phyloP scores from a whole-genome alignment of 1,140 invertebrate genomes.

The Stenopsyche tienmushanensis region DNA sequence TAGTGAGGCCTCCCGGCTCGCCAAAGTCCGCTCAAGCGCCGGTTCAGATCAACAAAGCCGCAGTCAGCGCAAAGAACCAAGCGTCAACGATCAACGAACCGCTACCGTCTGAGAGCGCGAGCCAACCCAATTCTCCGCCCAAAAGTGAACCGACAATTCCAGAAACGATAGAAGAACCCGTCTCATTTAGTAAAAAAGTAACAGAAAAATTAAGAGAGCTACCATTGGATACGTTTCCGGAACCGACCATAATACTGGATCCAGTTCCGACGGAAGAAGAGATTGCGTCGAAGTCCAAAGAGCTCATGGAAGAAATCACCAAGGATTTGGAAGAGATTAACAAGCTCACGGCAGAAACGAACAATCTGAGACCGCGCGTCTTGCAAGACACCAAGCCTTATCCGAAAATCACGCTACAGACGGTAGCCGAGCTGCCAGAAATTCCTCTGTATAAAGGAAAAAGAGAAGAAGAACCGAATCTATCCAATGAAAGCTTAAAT shows the following conservation, averaged over 20 bases:
- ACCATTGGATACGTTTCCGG: constrained; percentile 23
- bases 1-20: constrained; percentile 60
- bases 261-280: constrained; percentile 34
- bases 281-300: constrained; percentile 45
- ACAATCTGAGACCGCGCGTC: constrained; percentile 49
- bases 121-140: constrained; percentile 51
- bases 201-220: constrained; percentile 28
- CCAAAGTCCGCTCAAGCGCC: constrained; percentile 55
- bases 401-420: constrained; percentile 60
- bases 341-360: constrained; percentile 53
- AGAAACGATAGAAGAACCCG: constrained; percentile 4
- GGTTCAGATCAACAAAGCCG: constrained; percentile 51
- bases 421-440: constrained; percentile 59
- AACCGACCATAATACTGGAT: constrained; percentile 13
- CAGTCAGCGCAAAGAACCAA: constrained; percentile 47
- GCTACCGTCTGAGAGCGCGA: constrained; percentile 51
- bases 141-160: constrained; percentile 19
- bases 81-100: constrained; percentile 42
- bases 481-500: constrained; percentile 48
- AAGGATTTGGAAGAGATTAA: constrained; percentile 57
- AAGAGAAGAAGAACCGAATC: constrained; percentile 44
- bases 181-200: constrained; percentile 25
- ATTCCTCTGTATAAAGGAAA: constrained; percentile 59
- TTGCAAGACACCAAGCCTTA: constrained; percentile 56
- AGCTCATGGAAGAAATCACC: constrained; percentile 54